Conservation (phyloP, 2,797 vertebrate species). For the Etheostoma perlongum region DNA sequence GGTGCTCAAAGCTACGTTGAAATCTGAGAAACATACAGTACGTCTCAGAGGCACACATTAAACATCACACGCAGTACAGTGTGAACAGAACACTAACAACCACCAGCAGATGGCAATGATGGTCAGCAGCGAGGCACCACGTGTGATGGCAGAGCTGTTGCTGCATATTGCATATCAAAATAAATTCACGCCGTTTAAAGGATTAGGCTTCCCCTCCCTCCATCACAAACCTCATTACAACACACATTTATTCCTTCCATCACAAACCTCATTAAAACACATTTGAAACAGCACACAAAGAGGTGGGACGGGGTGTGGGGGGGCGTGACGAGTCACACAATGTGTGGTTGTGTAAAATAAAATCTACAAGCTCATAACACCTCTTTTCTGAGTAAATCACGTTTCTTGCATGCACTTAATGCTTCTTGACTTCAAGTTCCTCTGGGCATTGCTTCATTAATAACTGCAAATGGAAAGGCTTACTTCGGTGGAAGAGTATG, state of each 20-base stretch:
- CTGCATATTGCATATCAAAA: conserved; percentile 59
- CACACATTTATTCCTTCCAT: conserved; percentile 30
- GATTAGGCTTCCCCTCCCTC: conserved; percentile 53
- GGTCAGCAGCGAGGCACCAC: conserved; percentile 24
- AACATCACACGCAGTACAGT: background rate
- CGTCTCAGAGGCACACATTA: background rate
- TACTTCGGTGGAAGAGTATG: conserved; percentile 76
- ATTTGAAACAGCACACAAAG: conserved; percentile 31
- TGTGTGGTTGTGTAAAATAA: conserved; percentile 40
- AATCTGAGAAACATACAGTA: conserved; percentile 1
- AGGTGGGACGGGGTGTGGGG: background rate
- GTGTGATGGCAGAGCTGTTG: conserved; percentile 42
- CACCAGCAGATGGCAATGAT: conserved; percentile 74
- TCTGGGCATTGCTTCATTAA: conserved; percentile 81
- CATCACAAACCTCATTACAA: conserved; percentile 64
- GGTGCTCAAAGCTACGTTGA: conserved; percentile 17
- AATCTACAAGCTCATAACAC: conserved; percentile 40
- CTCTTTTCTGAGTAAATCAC: conserved; percentile 62
- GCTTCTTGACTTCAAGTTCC: conserved; percentile 72
- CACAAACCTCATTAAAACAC: too few species aligned
- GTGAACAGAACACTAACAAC: background rate
- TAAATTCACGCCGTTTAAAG: conserved; percentile 62
- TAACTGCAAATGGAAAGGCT: conserved; percentile 83
- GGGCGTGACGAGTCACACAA: conserved; percentile 32
- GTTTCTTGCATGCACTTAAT: conserved; percentile 71